Evolutionary conservation across 2,113 vertebrate species (phyloP).

Genomic region (Glaucidium brasilianum): DNA sequence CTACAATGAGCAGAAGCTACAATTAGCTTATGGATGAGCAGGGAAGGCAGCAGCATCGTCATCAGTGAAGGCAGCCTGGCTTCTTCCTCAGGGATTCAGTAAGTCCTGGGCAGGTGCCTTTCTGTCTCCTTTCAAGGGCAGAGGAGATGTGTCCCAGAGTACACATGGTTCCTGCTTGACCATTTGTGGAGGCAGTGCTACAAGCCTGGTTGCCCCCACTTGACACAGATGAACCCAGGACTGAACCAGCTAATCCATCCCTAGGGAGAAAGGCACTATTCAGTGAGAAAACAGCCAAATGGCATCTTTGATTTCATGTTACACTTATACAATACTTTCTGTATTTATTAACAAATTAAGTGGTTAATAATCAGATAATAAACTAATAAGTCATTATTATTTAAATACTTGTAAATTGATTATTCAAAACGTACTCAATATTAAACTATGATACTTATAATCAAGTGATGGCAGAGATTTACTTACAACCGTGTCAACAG

Average conservation of each 20-base stretch:
- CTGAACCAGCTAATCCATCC: not conserved
- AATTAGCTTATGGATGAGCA: not conserved
- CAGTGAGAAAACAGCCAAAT: not conserved
- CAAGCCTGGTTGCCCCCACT: not conserved
- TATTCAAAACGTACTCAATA: not conserved
- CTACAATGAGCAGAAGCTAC: not conserved
- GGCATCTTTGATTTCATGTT: not conserved
- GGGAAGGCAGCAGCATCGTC: not conserved
- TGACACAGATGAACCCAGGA: fast-evolving
- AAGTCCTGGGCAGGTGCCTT: not conserved
- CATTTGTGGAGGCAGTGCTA: not conserved
- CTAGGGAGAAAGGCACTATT: not conserved
- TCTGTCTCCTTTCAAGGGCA: not conserved
- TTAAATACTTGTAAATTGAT: not conserved
- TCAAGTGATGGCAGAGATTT: not conserved
- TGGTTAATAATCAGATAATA: not conserved
- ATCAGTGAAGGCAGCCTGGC: not conserved
- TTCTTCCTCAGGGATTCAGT: not conserved
- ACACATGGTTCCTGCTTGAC: fast-evolving
- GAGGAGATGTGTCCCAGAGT: not conserved
- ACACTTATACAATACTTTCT: not conserved
- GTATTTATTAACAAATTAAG: not conserved
- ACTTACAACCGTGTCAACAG: not conserved
- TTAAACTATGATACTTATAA: not conserved
- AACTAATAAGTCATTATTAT: not conserved